Percentiles rank a stretch among this genome's conserved stretches.
These are phyloP conservation scores for Biston betularia DNA, from an alignment of 2,888 invertebrate species.

Conservation along the genomic window DNA sequence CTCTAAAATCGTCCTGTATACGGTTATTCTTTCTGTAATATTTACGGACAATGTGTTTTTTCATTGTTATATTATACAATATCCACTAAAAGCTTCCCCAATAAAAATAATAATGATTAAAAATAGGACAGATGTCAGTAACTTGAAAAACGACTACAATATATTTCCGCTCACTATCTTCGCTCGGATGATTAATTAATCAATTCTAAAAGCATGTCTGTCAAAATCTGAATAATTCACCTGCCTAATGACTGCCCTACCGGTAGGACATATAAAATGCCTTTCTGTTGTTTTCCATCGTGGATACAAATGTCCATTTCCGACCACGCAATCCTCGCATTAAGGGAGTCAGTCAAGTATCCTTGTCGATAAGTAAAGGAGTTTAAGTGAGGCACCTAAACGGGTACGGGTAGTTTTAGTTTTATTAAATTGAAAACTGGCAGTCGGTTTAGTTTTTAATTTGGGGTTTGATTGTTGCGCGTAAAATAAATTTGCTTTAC, in stretches of 20 bases:
- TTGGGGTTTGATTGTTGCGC: not conserved
- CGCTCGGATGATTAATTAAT: slow-evolving; percentile 53
- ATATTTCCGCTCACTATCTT: slow-evolving; percentile 21
- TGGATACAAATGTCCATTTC: slow-evolving; percentile 81
- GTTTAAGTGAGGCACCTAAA: slow-evolving; percentile 27
- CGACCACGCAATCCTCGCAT: slow-evolving; percentile 81
- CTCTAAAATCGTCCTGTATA: too few species aligned
- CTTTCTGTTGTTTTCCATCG: slow-evolving; percentile 69
- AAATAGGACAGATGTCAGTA: slow-evolving; percentile 6
- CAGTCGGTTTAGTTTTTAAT: not conserved
- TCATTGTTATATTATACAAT: too few species aligned
- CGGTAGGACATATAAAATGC: slow-evolving; percentile 71
- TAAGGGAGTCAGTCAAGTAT: slow-evolving; percentile 76
- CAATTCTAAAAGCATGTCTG: slow-evolving; percentile 58
- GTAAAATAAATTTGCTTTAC: too few species aligned
- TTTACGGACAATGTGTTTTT: too few species aligned
- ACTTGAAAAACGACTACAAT: slow-evolving; percentile 15
- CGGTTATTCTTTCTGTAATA: too few species aligned
- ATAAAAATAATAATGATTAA: not conserved
- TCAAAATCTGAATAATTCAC: slow-evolving; percentile 69
- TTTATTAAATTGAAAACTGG: slow-evolving; percentile 21
- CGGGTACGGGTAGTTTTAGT: slow-evolving; percentile 22
- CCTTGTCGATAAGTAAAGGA: slow-evolving; percentile 57
- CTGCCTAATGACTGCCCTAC: slow-evolving; percentile 66
- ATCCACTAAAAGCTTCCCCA: too few species aligned